phyloP scores from a whole-genome alignment of 2,888 invertebrate genomes.

The Catocala nupta region DNA sequence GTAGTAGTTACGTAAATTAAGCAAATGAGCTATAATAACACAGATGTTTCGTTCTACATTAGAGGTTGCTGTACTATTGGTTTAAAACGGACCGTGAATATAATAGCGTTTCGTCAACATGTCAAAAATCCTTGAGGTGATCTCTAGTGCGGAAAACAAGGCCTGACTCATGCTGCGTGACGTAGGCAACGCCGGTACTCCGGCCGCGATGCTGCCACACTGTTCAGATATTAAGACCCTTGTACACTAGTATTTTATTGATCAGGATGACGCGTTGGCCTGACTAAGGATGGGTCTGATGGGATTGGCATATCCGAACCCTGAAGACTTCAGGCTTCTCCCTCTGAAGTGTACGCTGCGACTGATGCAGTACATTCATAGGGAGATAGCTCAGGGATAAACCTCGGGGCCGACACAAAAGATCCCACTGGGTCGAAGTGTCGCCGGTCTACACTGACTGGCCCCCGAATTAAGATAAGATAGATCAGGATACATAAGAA shows the following conservation, averaged over 20 bases:
- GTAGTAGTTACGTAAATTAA: constrained; percentile 19
- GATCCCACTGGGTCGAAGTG: no score
- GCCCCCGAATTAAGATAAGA: no score
- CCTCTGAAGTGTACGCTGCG: no score
- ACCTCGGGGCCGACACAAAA: no score
- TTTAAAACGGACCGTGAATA: constrained; percentile 28
- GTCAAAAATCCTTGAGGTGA: constrained; percentile 63
- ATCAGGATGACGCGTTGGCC: no score
- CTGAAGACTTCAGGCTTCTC: no score
- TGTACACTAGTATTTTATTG: not conserved
- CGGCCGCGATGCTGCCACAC: not conserved
- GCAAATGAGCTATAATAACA: constrained; percentile 36
- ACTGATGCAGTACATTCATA: no score
- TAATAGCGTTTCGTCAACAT: constrained; percentile 39
- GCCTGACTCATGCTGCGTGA: constrained; percentile 55
- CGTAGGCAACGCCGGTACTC: constrained; percentile 21
- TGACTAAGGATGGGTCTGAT: no score
- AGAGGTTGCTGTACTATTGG: constrained; percentile 18
- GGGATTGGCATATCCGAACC: no score
- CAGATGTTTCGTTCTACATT: constrained; percentile 22
- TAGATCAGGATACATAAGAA: not conserved
- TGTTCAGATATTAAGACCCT: not conserved
- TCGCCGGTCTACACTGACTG: no score
- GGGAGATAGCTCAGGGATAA: no score
- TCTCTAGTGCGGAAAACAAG: constrained; percentile 67